These are phyloP conservation scores for Crypturellus undulatus DNA, from an alignment of 2,113 vertebrate species.

Conservation along the genomic window DNA sequence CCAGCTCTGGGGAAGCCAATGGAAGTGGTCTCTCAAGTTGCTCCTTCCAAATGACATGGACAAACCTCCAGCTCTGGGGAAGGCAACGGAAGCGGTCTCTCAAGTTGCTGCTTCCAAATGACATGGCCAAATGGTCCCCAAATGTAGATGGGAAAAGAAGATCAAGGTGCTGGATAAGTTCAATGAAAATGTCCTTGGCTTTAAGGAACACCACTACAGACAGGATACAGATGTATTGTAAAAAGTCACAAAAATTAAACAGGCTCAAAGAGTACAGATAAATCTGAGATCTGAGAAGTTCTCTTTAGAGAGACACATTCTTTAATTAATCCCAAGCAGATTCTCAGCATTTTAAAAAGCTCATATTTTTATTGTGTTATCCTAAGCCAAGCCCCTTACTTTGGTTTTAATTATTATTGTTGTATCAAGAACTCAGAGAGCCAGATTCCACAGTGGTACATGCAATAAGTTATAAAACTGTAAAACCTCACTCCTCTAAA, in stretches of 20 bases:
- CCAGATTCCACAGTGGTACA: slow-evolving; percentile 15
- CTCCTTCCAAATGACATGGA: not conserved
- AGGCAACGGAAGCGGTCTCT: not conserved
- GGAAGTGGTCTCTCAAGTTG: not conserved
- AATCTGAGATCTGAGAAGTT: not conserved
- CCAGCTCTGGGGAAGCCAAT: not conserved
- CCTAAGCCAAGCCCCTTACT: not conserved
- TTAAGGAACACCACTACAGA: not conserved
- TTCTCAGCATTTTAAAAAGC: not conserved
- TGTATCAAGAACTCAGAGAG: not conserved
- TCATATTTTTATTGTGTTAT: not conserved
- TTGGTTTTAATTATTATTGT: slow-evolving; percentile 20
- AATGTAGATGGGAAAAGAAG: not conserved
- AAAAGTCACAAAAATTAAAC: not conserved
- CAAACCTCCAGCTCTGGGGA: not conserved
- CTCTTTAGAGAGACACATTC: not conserved
- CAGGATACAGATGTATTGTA: not conserved
- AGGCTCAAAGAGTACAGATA: not conserved
- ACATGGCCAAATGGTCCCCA: not conserved
- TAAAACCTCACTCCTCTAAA: not conserved
- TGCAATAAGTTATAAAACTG: not conserved
- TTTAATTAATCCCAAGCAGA: not conserved
- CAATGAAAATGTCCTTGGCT: not conserved
- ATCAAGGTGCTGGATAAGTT: not conserved
- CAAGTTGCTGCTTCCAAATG: not conserved